Conservation (phyloP, 2,797 vertebrate species). For the Siniperca undulata region DNA sequence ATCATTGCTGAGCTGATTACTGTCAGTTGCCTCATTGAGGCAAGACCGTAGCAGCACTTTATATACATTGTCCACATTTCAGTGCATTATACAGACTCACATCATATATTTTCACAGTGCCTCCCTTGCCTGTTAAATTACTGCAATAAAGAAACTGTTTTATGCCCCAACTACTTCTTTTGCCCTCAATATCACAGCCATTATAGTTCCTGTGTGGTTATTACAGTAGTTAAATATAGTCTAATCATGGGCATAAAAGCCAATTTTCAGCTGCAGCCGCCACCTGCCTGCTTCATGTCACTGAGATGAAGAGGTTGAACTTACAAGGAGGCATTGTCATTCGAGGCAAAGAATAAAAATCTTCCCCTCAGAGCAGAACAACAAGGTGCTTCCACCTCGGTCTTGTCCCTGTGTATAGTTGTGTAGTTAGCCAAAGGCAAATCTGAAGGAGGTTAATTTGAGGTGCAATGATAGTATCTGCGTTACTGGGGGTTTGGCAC, state of each 20-base stretch:
- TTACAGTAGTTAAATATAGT: constrained; percentile 38
- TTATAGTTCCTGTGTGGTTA: constrained; percentile 15
- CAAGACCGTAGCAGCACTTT: background rate
- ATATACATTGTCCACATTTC: background rate
- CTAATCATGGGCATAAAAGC: constrained; percentile 5
- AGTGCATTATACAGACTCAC: background rate
- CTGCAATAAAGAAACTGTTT: constrained; percentile 18
- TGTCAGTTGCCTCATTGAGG: background rate
- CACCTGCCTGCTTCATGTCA: constrained; percentile 31
- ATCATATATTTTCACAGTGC: background rate
- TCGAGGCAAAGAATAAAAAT: constrained; percentile 7
- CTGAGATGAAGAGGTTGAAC: constrained; percentile 29
- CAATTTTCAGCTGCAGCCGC: constrained; percentile 15
- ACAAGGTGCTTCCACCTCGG: background rate
- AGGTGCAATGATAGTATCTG: constrained; percentile 25
- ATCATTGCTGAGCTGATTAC: constrained; percentile 8
- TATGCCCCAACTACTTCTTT: background rate
- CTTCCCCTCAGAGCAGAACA: constrained; percentile 27
- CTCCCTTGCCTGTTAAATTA: background rate
- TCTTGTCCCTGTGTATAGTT: background rate
- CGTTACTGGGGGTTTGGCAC: constrained; percentile 8
- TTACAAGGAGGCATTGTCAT: constrained; percentile 5
- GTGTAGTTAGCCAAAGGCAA: constrained; percentile 24
- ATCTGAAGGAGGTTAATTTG: constrained; percentile 45
- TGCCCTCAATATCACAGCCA: constrained; percentile 9